Evolutionary conservation across 2,113 vertebrate genomes (phyloP).

Genomic region (Calidris pugnax): DNA sequence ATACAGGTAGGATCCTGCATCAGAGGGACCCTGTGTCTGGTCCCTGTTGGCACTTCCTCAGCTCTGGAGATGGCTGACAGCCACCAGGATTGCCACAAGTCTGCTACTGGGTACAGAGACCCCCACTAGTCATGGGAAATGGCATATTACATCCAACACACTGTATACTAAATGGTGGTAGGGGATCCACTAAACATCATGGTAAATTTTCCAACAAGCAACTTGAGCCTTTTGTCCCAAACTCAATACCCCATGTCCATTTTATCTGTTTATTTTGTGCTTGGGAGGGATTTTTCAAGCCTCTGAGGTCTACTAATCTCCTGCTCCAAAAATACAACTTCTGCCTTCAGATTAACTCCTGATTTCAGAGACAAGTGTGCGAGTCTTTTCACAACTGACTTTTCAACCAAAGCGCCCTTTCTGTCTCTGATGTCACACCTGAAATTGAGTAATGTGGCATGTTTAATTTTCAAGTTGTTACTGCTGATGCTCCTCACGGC

Average conservation of each 20-base stretch:
- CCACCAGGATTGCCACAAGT: background rate
- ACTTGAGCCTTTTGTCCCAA: background rate
- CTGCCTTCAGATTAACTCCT: background rate
- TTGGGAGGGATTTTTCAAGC: background rate
- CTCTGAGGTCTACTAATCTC: background rate
- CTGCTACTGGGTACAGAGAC: background rate
- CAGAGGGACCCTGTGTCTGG: background rate
- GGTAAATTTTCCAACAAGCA: background rate
- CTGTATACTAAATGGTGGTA: background rate
- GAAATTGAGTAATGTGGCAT: background rate
- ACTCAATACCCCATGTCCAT: background rate
- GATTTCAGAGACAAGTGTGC: background rate
- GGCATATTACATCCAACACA: accelerated
- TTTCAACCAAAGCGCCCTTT: background rate
- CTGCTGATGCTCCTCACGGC: background rate
- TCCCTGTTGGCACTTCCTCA: background rate
- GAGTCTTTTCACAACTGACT: background rate
- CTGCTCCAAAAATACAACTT: background rate
- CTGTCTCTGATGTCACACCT: background rate
- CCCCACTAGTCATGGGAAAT: background rate
- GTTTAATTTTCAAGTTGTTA: background rate
- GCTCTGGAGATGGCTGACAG: background rate
- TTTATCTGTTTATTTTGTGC: background rate
- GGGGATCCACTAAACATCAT: background rate
- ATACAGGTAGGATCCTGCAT: background rate